Base-by-base conservation (phyloP, 2,113 vertebrate species). In the Myotis davidii region DNA sequence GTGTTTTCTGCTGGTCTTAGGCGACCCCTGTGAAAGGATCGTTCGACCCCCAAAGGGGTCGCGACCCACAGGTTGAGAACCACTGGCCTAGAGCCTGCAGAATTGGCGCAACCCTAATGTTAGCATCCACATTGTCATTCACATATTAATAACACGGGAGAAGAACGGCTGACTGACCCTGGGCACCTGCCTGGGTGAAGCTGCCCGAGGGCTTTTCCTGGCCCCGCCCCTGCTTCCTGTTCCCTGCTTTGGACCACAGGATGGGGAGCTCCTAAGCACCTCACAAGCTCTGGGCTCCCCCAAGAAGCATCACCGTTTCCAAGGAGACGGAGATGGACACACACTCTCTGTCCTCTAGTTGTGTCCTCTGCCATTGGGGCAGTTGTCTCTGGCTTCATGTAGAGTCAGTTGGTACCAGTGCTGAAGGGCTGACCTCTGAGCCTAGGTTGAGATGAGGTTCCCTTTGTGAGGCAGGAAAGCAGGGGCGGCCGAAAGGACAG, bases 331-430 rank as follows among this genome's bases (percentile, higher is more conserved):
- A 48, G 48, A 13, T 23, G 61, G 27, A 23, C 82, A 61, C 29
- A 4, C 3, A 1, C 29, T 56, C 17, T 6, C n/a, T 17, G 7
- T 9, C 16, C 39, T 64, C 4, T 34, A 13, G 34, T n/a, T 3
- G 48, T 9, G 18, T 73, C 48, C 23, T 42, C 42, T n/a, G 29
- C 2, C 2, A n/a, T 5, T 81, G 61, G 6, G 59, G 0, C 27
- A 6, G 13, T n/a, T 76, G 11, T n/a, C 82, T 56, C 52, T 34
- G 48, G 52, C 54, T 50, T 69, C n/a, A 4, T 61, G 34, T 39
- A 84, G 70, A 84, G 42, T 81, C 42, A 10, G 11, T 29, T 9
- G 23, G 4, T 45, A 48, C 12, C 4, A 61, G n/a, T 18, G 3
- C n/a, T 48, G 42, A 18, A 67, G 14, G 32, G 42, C 45, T 21